Conservation (phyloP, 2,797 vertebrate species). For the Channa striata region DNA sequence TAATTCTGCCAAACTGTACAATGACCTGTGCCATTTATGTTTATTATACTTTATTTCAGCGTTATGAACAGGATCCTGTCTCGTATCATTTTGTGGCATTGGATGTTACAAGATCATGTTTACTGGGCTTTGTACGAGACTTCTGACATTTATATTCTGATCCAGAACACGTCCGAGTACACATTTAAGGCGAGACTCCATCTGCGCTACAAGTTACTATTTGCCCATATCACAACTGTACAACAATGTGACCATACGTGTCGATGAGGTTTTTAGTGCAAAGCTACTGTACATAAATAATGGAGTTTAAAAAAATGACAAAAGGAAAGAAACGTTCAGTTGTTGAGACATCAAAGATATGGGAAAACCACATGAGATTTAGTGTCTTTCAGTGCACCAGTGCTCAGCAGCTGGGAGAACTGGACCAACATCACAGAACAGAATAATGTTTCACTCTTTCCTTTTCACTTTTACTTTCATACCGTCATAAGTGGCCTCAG, state of each 20-base stretch:
- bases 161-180: no score
- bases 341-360: background rate
- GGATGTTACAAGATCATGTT: background rate
- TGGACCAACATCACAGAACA: constrained; percentile 30
- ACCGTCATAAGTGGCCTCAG: constrained; percentile 38
- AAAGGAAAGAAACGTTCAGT: background rate
- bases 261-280: background rate
- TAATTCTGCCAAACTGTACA: background rate
- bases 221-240: background rate
- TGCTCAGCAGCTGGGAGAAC: constrained; percentile 10
- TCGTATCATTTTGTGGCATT: background rate
- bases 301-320: background rate
- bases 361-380: background rate
- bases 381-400: background rate
- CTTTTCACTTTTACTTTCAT: constrained; percentile 37
- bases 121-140: no score
- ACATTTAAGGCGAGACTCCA: no score
- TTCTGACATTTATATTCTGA: no score
- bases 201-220: no score
- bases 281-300: background rate
- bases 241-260: background rate
- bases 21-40: background rate
- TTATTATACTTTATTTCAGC: background rate
- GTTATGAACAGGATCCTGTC: background rate
- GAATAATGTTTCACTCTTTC: constrained; percentile 24